A percentile compares a stretch with the other conserved stretches of the same genome.
Conservation (phyloP, 2,797 vertebrate species). For the Florisuga fusca region DNA sequence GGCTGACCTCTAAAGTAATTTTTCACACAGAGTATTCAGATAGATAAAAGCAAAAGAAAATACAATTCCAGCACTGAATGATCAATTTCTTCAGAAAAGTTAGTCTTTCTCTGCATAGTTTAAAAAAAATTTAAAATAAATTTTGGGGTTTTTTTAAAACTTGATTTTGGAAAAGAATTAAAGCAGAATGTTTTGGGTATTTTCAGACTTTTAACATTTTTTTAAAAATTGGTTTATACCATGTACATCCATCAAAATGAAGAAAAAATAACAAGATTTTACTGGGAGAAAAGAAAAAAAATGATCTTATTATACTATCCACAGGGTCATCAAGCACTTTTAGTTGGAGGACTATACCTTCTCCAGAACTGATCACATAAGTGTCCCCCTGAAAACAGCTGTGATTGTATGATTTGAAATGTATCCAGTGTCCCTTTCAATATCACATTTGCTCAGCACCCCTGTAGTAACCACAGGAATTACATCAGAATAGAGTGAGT, state of each 20-base stretch:
- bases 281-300: neutral
- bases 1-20: neutral
- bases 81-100: neutral
- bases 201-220: neutral
- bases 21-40: neutral
- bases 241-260: neutral
- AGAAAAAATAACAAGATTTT: neutral
- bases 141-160: neutral
- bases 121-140: neutral
- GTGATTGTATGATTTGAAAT: neutral
- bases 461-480: neutral
- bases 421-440: neutral
- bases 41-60: slow-evolving; percentile 8
- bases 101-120: neutral
- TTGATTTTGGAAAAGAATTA: neutral
- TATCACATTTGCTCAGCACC: neutral
- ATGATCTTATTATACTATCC: neutral
- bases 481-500: neutral
- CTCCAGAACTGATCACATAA: neutral
- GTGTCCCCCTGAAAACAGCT: neutral
- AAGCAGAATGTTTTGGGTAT: rapidly evolving
- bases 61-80: neutral
- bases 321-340: neutral
- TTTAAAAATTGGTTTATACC: neutral
- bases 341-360: neutral